Evolutionary conservation across 2,888 invertebrate genomes (phyloP).

Genomic region (Hyposoter didymator): DNA sequence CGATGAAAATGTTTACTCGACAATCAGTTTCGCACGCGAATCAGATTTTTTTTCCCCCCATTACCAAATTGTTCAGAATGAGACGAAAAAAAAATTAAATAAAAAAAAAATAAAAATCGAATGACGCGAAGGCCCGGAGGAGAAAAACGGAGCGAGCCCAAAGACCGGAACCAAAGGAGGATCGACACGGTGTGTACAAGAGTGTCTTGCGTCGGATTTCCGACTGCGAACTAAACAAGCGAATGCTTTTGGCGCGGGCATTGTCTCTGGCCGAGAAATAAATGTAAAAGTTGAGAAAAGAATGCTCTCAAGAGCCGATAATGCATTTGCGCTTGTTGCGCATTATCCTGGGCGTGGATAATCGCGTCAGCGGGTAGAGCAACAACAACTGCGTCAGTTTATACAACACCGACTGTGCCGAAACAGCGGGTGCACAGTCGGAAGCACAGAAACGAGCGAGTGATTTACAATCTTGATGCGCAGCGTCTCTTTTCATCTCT

Average conservation of each 20-base stretch:
- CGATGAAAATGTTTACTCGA: conserved; percentile 56
- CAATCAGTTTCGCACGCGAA: conserved; percentile 54
- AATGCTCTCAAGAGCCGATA: conserved; percentile 54
- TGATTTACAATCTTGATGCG: conserved; percentile 64
- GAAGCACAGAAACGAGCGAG: conserved; percentile 54
- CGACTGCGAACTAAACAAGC: conserved; percentile 8
- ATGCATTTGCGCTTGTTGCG: conserved; percentile 62
- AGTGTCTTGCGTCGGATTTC: conserved; percentile 21
- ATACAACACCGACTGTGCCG: conserved; percentile 62
- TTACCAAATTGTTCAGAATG: conserved; percentile 5
- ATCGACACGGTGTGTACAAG: conserved; percentile 25
- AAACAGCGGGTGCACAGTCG: conserved; percentile 56
- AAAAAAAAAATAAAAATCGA: background rate
- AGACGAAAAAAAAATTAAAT: background rate
- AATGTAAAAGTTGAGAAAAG: background rate
- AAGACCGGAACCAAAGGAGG: conserved; percentile 62
- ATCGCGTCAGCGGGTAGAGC: conserved; percentile 63
- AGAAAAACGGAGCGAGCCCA: conserved; percentile 42
- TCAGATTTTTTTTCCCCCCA: background rate
- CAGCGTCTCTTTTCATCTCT: conserved; percentile 14
- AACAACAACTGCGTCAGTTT: conserved; percentile 61
- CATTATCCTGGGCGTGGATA: conserved; percentile 70
- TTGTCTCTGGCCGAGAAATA: conserved; percentile 14
- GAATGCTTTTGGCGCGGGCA: background rate
- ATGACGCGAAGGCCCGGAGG: conserved; percentile 35